phyloP scores from a whole-genome alignment of 2,888 invertebrate species.

The Parasteatoda lunata region DNA sequence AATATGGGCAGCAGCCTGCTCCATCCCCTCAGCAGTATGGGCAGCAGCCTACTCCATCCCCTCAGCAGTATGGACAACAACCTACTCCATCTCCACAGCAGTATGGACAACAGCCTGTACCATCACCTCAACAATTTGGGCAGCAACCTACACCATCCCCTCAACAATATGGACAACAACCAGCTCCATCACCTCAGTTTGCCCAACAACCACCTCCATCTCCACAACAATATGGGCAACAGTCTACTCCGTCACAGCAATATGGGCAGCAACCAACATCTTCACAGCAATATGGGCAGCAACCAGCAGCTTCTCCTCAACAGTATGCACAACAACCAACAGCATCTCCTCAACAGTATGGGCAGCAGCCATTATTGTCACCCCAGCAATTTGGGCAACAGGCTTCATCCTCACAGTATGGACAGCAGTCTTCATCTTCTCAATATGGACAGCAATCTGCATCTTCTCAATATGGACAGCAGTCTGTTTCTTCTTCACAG shows the following conservation, averaged over 20 bases:
- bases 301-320: slow-evolving; percentile 18
- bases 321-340: slow-evolving; percentile 8
- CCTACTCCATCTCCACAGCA: slow-evolving; percentile 28
- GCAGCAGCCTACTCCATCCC: slow-evolving; percentile 19
- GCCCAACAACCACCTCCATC: slow-evolving; percentile 14
- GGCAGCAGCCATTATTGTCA: slow-evolving; percentile 15
- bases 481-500: slow-evolving; percentile 27
- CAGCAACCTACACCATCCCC: slow-evolving; percentile 22
- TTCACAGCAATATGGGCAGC: slow-evolving; percentile 27
- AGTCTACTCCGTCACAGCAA: slow-evolving; percentile 28
- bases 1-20: slow-evolving; percentile 33
- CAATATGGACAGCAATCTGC: slow-evolving; percentile 23
- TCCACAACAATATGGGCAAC: slow-evolving; percentile 30
- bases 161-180: slow-evolving; percentile 26
- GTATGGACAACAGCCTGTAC: slow-evolving; percentile 20
- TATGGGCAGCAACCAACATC: slow-evolving; percentile 20
- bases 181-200: neutral
- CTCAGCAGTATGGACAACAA: slow-evolving; percentile 35
- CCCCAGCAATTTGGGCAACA: slow-evolving; percentile 41
- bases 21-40: slow-evolving; percentile 25
- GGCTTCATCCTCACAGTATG: slow-evolving; percentile 13
- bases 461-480: slow-evolving; percentile 5
- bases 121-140: slow-evolving; percentile 24
- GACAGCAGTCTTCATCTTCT: slow-evolving; percentile 18
- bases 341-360: slow-evolving; percentile 34